phyloP scores from a whole-genome alignment of 2,888 invertebrate species.

The Dolichomitus sp. region DNA sequence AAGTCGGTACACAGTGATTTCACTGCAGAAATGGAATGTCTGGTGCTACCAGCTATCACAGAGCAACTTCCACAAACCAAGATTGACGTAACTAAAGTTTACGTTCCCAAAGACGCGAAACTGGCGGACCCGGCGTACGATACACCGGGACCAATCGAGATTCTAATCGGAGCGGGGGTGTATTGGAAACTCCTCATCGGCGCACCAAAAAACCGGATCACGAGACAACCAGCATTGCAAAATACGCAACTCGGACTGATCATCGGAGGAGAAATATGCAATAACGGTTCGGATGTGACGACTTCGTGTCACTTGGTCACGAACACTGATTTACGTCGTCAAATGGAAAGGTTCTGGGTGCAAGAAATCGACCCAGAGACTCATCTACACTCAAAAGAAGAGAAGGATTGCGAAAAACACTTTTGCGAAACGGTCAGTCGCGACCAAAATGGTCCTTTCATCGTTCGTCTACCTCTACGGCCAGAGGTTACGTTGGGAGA shows the following conservation, averaged over 20 bases:
- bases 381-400: background rate
- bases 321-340: conserved; percentile 2
- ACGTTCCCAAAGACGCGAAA: background rate
- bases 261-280: conserved; percentile 39
- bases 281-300: background rate
- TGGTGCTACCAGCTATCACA: conserved; percentile 3
- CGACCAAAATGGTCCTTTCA: background rate
- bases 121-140: background rate
- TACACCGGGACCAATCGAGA: conserved; percentile 40
- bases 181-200: conserved; percentile 39
- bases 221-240: conserved; percentile 47
- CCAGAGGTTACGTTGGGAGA: background rate
- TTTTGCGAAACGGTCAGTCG: background rate
- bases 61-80: background rate
- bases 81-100: background rate
- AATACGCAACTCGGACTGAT: conserved; percentile 69
- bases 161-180: conserved; percentile 45
- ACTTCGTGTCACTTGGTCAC: background rate
- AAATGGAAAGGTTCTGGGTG: background rate
- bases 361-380: background rate
- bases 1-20: background rate
- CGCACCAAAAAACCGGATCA: conserved; percentile 3
- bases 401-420: background rate
- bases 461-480: background rate
- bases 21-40: background rate